Base-by-base conservation (phyloP, 2,797 vertebrate species). In the Todus mexicanus region DNA sequence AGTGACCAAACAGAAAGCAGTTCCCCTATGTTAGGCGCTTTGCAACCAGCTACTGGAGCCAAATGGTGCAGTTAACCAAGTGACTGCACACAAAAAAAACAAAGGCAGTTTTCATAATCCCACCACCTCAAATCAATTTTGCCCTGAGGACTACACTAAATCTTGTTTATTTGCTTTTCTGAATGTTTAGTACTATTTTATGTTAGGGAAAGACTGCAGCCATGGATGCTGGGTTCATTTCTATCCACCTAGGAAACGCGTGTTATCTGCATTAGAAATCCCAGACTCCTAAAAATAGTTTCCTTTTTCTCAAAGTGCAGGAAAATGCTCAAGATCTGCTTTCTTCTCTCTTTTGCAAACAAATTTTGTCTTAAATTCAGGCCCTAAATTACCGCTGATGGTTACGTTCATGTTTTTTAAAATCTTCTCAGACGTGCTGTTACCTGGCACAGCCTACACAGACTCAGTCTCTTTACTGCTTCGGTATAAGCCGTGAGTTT, bases 71-170 rank as follows among this genome's bases (percentile, higher is more conserved):
- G 21, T 42, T 91, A 84, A 80, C 59, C 64, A 75, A 80, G 21
- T 47, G 31, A 91, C 1, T 71, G 29, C 19, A 61, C 15, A 17
- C 23, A 86, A 42, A 42, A n/a, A 94, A 92, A 94, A 60, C 75
- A 93, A 89, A 92, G 21, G 5, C 19, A 86, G 79, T 79, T 93
- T 84, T 93, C 48, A 86, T 76, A 86, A 57, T 89, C 33, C 65
- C 22, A 54, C 50, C 3, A 4, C 47, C 89, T 37, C 42, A 43
- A 47, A 85, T 60, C 53, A 84, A 35, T 45, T 85, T 89, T 93
- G 14, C 43, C 48, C 82, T 3, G 1, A 89, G 60, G 47, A 72
- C 71, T 61, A 31, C 15, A 31, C 18, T 71, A 61, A 50, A 40
- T 64, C 48, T 75, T 92, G 33, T 82, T 79, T 57, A 78, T 65